Percentiles rank a stretch among this genome's conserved stretches.
Conservation (phyloP, 2,113 vertebrate species). For the Bufo bufo region DNA sequence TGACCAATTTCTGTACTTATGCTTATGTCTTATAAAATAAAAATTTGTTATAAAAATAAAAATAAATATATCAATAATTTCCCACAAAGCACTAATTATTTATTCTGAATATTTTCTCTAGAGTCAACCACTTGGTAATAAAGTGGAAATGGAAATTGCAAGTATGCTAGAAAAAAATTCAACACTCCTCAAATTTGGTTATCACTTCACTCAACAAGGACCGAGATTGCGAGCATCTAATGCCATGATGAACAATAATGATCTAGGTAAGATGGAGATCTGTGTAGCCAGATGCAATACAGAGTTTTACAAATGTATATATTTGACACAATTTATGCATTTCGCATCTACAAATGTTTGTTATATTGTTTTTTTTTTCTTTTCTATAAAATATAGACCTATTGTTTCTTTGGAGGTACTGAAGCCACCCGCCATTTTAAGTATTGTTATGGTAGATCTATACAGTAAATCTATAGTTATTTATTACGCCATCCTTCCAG, state of each 20-base stretch:
- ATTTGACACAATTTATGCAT: background rate
- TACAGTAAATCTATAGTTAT: too few species aligned
- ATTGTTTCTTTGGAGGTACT: background rate
- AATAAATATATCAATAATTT: background rate
- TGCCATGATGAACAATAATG: slow-evolving; percentile 98
- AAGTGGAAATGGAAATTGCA: slow-evolving; percentile 98
- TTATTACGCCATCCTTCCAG: too few species aligned
- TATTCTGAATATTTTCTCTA: slow-evolving; percentile 59
- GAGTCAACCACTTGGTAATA: slow-evolving; percentile 97
- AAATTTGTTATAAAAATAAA: too few species aligned
- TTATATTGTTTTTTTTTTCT: background rate
- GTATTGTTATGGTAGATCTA: too few species aligned
- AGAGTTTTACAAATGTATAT: background rate
- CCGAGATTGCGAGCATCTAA: slow-evolving; percentile 92
- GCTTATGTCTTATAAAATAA: too few species aligned
- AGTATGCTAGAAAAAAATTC: slow-evolving; percentile 94
- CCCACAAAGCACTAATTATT: background rate
- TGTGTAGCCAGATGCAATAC: background rate
- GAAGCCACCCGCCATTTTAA: too few species aligned
- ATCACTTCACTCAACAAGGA: slow-evolving; percentile 98
- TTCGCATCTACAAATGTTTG: too few species aligned
- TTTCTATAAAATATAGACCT: background rate
- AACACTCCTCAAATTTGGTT: slow-evolving; percentile 91
- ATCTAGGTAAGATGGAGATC: slow-evolving; percentile 81
- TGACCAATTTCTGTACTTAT: too few species aligned